These are phyloP conservation scores for Sesia bembeciformis DNA, from an alignment of 2,888 invertebrate species.

Conservation along the genomic window DNA sequence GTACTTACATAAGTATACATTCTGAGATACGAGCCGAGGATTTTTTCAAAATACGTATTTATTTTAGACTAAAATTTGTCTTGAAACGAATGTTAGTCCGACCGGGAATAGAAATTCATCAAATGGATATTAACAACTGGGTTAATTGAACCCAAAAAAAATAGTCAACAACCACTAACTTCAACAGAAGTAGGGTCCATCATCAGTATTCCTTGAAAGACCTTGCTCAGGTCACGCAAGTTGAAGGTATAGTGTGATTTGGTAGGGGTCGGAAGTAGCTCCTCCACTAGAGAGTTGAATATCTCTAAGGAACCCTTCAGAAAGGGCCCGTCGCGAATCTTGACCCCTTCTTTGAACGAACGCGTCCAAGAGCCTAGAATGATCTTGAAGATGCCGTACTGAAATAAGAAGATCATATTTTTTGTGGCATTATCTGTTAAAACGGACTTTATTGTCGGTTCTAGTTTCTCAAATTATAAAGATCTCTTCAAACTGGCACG, in stretches of 20 bases:
- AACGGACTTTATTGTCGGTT: too few relatives aligned
- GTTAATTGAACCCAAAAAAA: too few relatives aligned
- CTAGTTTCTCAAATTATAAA: too few relatives aligned
- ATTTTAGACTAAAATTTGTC: too few relatives aligned
- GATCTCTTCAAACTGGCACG: too few relatives aligned
- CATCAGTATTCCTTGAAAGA: constrained; percentile 87
- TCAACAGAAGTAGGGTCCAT: constrained; percentile 76
- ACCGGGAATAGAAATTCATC: too few relatives aligned
- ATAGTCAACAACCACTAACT: constrained; percentile 42
- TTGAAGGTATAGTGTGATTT: constrained; percentile 95
- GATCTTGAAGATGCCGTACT: constrained; percentile 77
- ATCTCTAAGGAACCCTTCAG: constrained; percentile 79
- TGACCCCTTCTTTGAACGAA: constrained; percentile 30
- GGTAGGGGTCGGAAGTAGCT: constrained; percentile 88
- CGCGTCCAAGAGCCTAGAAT: constrained; percentile 81
- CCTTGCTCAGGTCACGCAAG: constrained; percentile 87
- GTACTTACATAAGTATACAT: too few relatives aligned
- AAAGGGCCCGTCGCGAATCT: constrained; percentile 57
- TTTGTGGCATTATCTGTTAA: too few relatives aligned
- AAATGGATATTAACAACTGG: too few relatives aligned
- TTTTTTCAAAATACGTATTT: too few relatives aligned
- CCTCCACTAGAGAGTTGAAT: constrained; percentile 77
- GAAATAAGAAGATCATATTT: constrained; percentile 9
- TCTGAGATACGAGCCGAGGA: too few relatives aligned
- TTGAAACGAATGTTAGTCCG: too few relatives aligned